A percentile compares a stretch with the other conserved stretches of the same genome.
Evolutionary conservation across 2,797 vertebrate genomes (phyloP).

Genomic region (Acanthurus leucopareius): DNA sequence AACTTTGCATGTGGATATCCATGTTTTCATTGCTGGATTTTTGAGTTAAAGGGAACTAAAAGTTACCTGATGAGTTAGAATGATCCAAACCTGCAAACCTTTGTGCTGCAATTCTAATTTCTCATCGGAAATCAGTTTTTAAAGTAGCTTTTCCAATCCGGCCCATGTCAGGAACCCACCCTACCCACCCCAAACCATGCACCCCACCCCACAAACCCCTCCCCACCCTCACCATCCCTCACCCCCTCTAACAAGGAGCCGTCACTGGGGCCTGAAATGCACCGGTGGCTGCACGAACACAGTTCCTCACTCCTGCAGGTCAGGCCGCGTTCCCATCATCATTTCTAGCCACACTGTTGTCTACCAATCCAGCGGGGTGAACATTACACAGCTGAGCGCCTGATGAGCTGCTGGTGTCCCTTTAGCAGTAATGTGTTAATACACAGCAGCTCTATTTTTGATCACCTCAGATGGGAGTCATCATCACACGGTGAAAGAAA

Average conservation of each 20-base stretch:
- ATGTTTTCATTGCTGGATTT: background rate
- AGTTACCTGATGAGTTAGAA: background rate
- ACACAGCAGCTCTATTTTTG: conserved; percentile 51
- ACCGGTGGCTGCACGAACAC: conserved; percentile 55
- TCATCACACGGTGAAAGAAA: conserved; percentile 42
- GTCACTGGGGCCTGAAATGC: conserved; percentile 54
- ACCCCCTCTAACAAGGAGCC: conserved; percentile 54
- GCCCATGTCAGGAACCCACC: conserved; percentile 30
- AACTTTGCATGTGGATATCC: background rate
- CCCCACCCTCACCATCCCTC: conserved; percentile 13
- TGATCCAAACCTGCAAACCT: too few relatives aligned
- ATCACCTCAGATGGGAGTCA: conserved; percentile 50
- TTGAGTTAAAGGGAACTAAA: background rate
- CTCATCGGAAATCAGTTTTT: background rate
- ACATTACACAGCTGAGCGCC: conserved; percentile 56
- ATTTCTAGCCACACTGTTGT: conserved; percentile 26
- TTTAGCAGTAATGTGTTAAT: conserved; percentile 52
- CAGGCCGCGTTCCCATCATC: conserved; percentile 40
- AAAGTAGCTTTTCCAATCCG: background rate
- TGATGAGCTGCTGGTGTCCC: conserved; percentile 38
- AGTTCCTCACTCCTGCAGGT: conserved; percentile 26
- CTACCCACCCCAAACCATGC: conserved; percentile 38
- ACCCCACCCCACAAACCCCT: background rate
- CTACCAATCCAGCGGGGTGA: conserved; percentile 40
- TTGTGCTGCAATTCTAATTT: background rate